Conservation (phyloP, 1,140 invertebrate genomes). For the Parapsyche elsis region DNA sequence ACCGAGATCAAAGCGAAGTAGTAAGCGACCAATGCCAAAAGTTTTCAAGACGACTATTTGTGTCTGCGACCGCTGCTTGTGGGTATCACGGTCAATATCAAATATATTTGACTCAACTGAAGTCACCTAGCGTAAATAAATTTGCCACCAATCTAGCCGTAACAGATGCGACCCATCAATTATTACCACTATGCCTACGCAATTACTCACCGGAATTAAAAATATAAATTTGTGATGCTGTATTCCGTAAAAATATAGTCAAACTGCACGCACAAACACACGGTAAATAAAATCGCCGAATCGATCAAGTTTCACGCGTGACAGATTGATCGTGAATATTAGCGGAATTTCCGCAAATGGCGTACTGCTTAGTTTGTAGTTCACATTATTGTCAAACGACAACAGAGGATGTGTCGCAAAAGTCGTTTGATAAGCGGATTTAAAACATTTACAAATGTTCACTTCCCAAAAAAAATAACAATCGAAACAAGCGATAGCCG, state of each 20-base stretch:
- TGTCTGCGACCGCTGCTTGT: background rate
- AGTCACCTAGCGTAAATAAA: slow-evolving; percentile 10
- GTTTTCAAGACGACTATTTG: background rate
- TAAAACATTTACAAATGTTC: no score
- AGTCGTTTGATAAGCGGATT: no score
- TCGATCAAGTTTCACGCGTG: slow-evolving; percentile 12
- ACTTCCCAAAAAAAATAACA: background rate
- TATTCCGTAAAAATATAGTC: no score
- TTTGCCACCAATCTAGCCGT: background rate
- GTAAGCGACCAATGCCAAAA: slow-evolving; percentile 10
- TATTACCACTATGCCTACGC: background rate
- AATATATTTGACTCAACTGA: slow-evolving; percentile 1
- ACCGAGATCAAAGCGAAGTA: slow-evolving; percentile 12
- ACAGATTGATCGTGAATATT: slow-evolving; percentile 11
- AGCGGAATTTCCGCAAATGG: slow-evolving; percentile 18
- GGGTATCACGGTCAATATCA: slow-evolving; percentile 17
- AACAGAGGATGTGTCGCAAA: background rate
- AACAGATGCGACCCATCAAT: slow-evolving; percentile 1
- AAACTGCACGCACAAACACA: no score
- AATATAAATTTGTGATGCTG: background rate
- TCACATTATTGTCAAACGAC: background rate
- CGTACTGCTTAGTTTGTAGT: slow-evolving; percentile 8
- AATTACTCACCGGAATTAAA: background rate
- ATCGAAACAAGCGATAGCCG: background rate
- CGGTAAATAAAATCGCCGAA: background rate